Evolutionary conservation across 35 echinoderm and acorn worm genomes (phyloP).

Genomic region (Apostichopus japonicus): DNA sequence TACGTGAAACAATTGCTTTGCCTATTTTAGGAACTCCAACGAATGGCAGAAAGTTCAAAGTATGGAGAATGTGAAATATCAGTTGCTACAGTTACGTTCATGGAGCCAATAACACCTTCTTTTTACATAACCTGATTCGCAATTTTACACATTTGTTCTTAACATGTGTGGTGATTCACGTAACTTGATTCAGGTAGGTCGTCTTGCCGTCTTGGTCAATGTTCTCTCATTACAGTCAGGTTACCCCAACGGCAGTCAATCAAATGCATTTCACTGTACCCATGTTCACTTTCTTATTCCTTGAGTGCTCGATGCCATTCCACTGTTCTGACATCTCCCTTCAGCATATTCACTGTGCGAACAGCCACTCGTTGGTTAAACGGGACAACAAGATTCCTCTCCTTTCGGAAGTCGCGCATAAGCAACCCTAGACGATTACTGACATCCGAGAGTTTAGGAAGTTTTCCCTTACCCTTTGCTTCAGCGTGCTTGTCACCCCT

Average conservation of each 20-base stretch:
- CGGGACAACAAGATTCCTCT: slow-evolving; percentile 60
- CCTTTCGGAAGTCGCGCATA: slow-evolving; percentile 73
- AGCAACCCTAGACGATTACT: slow-evolving; percentile 29
- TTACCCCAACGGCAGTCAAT: background rate
- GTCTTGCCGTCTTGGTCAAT: no score
- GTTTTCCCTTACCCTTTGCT: slow-evolving; percentile 12
- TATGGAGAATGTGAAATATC: no score
- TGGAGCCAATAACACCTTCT: no score
- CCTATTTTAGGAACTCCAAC: no score
- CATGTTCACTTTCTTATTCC: background rate
- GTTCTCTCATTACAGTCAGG: no score
- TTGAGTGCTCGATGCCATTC: slow-evolving; percentile 60
- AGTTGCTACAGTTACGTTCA: no score
- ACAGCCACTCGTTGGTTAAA: slow-evolving; percentile 22
- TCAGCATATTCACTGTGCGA: slow-evolving; percentile 15
- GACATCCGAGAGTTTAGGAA: background rate
- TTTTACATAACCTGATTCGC: no score
- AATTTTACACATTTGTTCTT: no score
- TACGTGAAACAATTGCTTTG: no score
- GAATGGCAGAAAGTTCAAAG: no score
- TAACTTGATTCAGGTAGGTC: background rate
- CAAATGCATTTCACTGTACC: background rate
- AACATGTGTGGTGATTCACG: background rate
- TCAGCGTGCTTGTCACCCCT: no score
- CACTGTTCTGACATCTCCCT: slow-evolving; percentile 48